These are phyloP conservation scores for Melanotaenia nigrans DNA, from an alignment of 2,797 vertebrate species.

Conservation along the genomic window DNA sequence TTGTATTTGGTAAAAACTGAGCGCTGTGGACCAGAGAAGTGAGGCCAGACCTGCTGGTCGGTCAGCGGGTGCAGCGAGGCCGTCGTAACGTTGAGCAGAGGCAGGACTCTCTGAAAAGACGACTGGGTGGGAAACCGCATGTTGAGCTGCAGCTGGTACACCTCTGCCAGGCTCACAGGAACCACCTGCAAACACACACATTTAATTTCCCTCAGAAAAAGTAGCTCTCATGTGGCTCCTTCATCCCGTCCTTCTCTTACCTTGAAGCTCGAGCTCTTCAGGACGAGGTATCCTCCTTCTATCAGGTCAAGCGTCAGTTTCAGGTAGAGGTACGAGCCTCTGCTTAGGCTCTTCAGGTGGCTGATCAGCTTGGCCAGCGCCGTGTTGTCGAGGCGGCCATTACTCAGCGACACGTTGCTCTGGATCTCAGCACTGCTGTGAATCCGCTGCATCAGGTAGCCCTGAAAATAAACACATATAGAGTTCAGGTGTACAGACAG, in stretches of 20 bases:
- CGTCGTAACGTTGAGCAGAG: constrained; percentile 93
- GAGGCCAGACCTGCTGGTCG: constrained; percentile 87
- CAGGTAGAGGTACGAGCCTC: constrained; percentile 95
- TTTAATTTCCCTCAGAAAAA: background rate
- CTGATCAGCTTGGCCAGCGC: constrained; percentile 92
- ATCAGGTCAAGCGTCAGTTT: constrained; percentile 98
- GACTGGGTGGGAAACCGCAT: constrained; percentile 98
- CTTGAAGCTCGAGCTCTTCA: constrained; percentile 99
- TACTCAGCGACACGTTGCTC: constrained; percentile 94
- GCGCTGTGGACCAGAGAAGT: background rate
- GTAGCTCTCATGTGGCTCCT: too few species aligned
- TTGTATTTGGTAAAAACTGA: too few species aligned
- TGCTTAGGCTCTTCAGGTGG: constrained; percentile 95
- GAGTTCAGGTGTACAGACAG: background rate
- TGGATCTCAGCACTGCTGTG: constrained; percentile 96
- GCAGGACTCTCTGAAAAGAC: constrained; percentile 94
- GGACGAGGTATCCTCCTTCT: constrained; percentile 94
- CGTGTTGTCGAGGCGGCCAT: constrained; percentile 94
- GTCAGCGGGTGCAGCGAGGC: constrained; percentile 95
- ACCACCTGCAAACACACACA: constrained; percentile 83
- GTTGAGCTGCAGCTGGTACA: constrained; percentile 96
- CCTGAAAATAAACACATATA: constrained; percentile 52
- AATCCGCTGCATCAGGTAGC: constrained; percentile 94
- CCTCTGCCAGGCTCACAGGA: constrained; percentile 94
- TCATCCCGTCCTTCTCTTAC: constrained; percentile 37